Percentiles rank a stretch among this genome's conserved stretches.
Conservation (phyloP, 2,888 invertebrate genomes). For the Scaptomyza flava region DNA sequence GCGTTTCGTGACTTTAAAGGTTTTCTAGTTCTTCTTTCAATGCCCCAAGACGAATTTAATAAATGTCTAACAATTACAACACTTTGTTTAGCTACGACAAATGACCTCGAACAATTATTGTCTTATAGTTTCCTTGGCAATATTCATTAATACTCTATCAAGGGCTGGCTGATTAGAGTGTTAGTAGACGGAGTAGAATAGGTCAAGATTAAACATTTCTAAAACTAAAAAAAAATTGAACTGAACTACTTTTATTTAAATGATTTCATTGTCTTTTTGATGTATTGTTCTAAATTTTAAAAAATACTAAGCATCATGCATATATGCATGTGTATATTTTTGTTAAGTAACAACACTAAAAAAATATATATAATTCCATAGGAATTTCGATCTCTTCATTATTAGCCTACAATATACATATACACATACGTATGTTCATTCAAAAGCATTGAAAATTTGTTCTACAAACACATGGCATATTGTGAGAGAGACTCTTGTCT, state of each 20-base stretch:
- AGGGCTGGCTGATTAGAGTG: conserved; percentile 24
- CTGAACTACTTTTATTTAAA: too few relatives aligned
- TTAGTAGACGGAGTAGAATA: conserved; percentile 1
- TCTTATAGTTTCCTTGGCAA: not conserved
- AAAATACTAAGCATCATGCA: not conserved
- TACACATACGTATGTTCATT: too few relatives aligned
- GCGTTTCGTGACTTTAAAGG: conserved; percentile 28
- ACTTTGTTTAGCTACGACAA: conserved; percentile 14
- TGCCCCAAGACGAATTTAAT: conserved; percentile 8
- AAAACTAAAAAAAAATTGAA: not conserved
- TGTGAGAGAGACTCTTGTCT: not conserved
- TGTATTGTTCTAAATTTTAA: not conserved
- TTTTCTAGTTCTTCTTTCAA: conserved; percentile 21
- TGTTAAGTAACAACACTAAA: not conserved
- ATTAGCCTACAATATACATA: not conserved
- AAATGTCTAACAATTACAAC: conserved; percentile 7
- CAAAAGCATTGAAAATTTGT: not conserved
- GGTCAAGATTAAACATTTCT: not conserved
- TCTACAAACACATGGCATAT: not conserved
- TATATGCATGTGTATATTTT: too few relatives aligned
- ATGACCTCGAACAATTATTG: conserved; percentile 20
- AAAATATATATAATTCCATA: not conserved
- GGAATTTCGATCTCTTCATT: not conserved
- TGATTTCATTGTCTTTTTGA: too few relatives aligned
- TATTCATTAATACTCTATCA: not conserved